These are phyloP conservation scores for Oeneis ivallda DNA, from an alignment of 2,888 invertebrate genomes.

Conservation along the genomic window DNA sequence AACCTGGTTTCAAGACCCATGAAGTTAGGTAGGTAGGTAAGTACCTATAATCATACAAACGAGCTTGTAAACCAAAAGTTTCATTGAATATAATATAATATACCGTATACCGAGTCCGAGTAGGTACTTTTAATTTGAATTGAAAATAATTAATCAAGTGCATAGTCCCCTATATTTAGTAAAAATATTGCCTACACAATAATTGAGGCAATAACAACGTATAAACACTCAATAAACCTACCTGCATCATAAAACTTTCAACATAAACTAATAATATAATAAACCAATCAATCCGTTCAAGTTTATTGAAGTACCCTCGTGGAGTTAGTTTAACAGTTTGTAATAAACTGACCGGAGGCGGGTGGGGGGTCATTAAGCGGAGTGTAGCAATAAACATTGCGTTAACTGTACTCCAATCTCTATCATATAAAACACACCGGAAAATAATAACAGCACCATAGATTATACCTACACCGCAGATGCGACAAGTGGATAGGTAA, in stretches of 20 bases:
- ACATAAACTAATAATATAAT: constrained; percentile 11
- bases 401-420: constrained; percentile 62
- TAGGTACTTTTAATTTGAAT: too few relatives aligned
- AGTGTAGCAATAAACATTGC: constrained; percentile 48
- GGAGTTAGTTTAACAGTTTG: constrained; percentile 27
- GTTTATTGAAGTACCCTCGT: constrained; percentile 19
- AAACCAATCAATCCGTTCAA: constrained; percentile 23
- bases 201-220: neutral
- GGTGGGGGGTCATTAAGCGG: constrained; percentile 35
- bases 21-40: too few relatives aligned
- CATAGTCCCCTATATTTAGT: neutral
- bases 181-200: neutral
- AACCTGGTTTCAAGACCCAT: too few relatives aligned
- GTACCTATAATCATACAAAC: too few relatives aligned
- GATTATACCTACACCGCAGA: constrained; percentile 41
- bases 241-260: constrained; percentile 19
- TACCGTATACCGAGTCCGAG: too few relatives aligned
- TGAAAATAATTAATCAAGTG: too few relatives aligned
- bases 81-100: too few relatives aligned
- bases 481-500: neutral
- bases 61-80: too few relatives aligned
- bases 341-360: constrained; percentile 35
- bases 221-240: constrained; percentile 14
- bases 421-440: constrained; percentile 58
- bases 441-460: constrained; percentile 53